Evolutionary conservation across 2,888 invertebrate species (phyloP), one percentile per base, ranked within the genome.

Genomic region (Salticus scenicus): DNA sequence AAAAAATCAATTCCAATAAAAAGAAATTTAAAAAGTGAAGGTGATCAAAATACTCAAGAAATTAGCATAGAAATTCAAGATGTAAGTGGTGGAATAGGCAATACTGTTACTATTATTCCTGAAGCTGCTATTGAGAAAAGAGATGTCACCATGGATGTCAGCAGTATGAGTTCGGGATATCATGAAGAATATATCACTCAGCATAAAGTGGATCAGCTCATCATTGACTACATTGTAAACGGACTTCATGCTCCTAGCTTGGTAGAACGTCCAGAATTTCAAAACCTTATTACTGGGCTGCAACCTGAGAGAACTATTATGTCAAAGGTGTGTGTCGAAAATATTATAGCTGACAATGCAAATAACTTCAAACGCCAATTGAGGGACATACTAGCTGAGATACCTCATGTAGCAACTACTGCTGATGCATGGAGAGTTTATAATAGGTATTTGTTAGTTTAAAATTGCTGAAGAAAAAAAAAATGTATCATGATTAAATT

Each of bases 401-500:
- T 67, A 1, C 37, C 67, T 33, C 37, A 67, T 30, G 67, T 67
- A 1, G 31, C 33, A 0, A 31, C 37, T 0, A 37, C 67, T 20
- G 37, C 67, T 1, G 67, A 67, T 33, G 67, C 33, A 33, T 67
- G 67, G 67, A 67, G 67, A 67, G 67, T 67, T 37, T 67, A 37
- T 37, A 37, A 67, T 24, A 67, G 24, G 67, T 67, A 20, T 7
- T 14, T 10, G 14, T 63, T 24, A 47, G 1, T 47, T 37, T 37
- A 10, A n/a, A n/a, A n/a, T n/a, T n/a, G n/a, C n/a, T n/a, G n/a
- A n/a, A n/a, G n/a, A n/a, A n/a, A n/a, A n/a, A n/a, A n/a, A n/a
- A n/a, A n/a, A n/a, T n/a, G n/a, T n/a, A n/a, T n/a, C n/a, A n/a
- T n/a, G n/a, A n/a, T n/a, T n/a, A n/a, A n/a, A n/a, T n/a, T n/a